Evolutionary conservation across 2,888 invertebrate species (phyloP).

Genomic region (Agrochola circellaris): DNA sequence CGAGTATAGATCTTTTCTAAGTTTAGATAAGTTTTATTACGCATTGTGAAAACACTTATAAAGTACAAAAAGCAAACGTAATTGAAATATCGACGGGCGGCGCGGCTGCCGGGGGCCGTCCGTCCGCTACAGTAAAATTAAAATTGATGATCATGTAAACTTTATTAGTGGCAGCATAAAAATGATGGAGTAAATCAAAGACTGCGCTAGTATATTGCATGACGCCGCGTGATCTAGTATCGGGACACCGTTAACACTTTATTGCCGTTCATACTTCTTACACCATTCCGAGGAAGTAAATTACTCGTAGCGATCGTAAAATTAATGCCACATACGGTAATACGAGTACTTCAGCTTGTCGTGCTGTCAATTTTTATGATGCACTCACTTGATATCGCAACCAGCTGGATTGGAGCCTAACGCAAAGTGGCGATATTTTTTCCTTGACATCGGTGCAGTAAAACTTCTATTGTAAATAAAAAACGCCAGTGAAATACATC

Average conservation of each 20-base stretch:
- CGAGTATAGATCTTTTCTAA: conserved; percentile 28
- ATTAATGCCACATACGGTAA: conserved; percentile 87
- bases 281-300: conserved; percentile 88
- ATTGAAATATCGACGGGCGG: conserved; percentile 81
- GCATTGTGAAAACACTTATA: conserved; percentile 66
- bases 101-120: conserved; percentile 78
- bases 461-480: conserved; percentile 47
- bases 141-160: conserved; percentile 88
- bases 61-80: conserved; percentile 74
- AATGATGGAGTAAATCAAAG: conserved; percentile 85
- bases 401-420: conserved; percentile 48
- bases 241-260: conserved; percentile 84
- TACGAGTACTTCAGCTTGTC: conserved; percentile 84
- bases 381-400: conserved; percentile 82
- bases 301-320: conserved; percentile 86
- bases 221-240: conserved; percentile 77
- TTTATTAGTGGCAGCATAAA: conserved; percentile 87
- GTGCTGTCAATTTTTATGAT: conserved; percentile 86
- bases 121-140: conserved; percentile 82
- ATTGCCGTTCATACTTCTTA: conserved; percentile 85
- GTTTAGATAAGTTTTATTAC: conserved; percentile 54
- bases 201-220: conserved; percentile 73
- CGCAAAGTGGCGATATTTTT: conserved; percentile 59
- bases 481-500: conserved; percentile 25
- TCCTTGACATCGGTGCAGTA: conserved; percentile 27